These are phyloP conservation scores for Catocala nupta DNA, from an alignment of 2,888 invertebrate genomes.

Conservation along the genomic window DNA sequence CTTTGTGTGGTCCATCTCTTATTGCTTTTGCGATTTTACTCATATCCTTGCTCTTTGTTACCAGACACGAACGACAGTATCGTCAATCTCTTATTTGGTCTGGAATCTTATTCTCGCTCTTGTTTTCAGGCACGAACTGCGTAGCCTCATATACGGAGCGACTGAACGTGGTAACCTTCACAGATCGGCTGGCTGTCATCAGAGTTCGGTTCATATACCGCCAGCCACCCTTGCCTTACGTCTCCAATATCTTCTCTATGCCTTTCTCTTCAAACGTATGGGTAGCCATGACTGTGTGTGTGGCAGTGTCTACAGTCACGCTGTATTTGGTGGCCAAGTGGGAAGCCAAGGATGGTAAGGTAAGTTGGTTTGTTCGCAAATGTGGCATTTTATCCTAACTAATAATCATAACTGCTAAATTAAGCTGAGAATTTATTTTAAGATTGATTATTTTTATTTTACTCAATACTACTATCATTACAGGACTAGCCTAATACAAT, in stretches of 20 bases:
- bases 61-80: too few relatives aligned
- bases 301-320: conserved; percentile 66
- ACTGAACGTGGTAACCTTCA: conserved; percentile 74
- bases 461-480: too few relatives aligned
- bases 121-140: conserved; percentile 68
- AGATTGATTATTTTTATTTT: too few relatives aligned
- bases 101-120: too few relatives aligned
- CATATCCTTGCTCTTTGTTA: too few relatives aligned
- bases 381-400: too few relatives aligned
- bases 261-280: conserved; percentile 89
- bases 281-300: conserved; percentile 80
- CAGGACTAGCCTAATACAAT: too few relatives aligned
- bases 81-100: too few relatives aligned
- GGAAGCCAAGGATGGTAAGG: conserved; percentile 63
- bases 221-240: conserved; percentile 89
- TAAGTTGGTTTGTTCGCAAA: conserved; percentile 1
- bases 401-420: too few relatives aligned
- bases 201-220: conserved; percentile 87
- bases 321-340: conserved; percentile 74
- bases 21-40: too few relatives aligned
- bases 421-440: too few relatives aligned
- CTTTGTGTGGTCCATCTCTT: too few relatives aligned
- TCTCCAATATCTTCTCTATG: conserved; percentile 89
- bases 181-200: conserved; percentile 79
- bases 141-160: conserved; percentile 58